Percentiles rank a stretch among this genome's conserved stretches.
Evolutionary conservation across 2,113 vertebrate species (phyloP).

Genomic region (Protobothrops mucrosquamatus): DNA sequence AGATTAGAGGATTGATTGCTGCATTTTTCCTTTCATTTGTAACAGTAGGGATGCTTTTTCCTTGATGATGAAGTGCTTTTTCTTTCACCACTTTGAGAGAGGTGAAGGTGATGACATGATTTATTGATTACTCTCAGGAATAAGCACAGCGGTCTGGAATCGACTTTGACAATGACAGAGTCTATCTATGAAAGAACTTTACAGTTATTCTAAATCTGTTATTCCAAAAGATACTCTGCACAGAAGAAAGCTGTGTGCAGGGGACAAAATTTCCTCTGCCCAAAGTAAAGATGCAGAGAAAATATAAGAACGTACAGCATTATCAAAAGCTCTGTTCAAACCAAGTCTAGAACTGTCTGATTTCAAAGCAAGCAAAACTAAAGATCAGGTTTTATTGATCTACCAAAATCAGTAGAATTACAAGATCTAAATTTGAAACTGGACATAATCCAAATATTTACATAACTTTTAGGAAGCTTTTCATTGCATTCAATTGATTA

Average conservation of each 20-base stretch:
- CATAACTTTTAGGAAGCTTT: neutral
- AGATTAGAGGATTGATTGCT: slow-evolving; percentile 69
- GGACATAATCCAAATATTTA: neutral
- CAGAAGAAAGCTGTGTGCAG: slow-evolving; percentile 15
- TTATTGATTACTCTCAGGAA: slow-evolving; percentile 76
- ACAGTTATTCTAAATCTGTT: slow-evolving; percentile 49
- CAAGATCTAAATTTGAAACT: neutral
- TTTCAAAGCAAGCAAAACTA: neutral
- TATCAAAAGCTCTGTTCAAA: neutral
- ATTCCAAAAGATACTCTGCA: slow-evolving; percentile 44
- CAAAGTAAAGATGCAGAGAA: neutral
- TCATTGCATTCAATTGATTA: neutral
- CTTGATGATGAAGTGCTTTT: slow-evolving; percentile 68
- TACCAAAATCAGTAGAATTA: neutral
- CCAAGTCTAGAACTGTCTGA: neutral
- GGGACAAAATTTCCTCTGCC: neutral
- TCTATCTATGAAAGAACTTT: slow-evolving; percentile 64
- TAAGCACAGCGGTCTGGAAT: slow-evolving; percentile 58
- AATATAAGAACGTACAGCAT: neutral
- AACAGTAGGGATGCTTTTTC: slow-evolving; percentile 64
- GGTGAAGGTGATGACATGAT: slow-evolving; percentile 74
- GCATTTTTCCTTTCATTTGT: slow-evolving; percentile 69
- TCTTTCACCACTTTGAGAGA: slow-evolving; percentile 39
- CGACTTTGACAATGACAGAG: slow-evolving; percentile 75
- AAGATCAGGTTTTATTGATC: neutral